Conservation (phyloP, 1,140 invertebrate genomes). For the Orius insidiosus region DNA sequence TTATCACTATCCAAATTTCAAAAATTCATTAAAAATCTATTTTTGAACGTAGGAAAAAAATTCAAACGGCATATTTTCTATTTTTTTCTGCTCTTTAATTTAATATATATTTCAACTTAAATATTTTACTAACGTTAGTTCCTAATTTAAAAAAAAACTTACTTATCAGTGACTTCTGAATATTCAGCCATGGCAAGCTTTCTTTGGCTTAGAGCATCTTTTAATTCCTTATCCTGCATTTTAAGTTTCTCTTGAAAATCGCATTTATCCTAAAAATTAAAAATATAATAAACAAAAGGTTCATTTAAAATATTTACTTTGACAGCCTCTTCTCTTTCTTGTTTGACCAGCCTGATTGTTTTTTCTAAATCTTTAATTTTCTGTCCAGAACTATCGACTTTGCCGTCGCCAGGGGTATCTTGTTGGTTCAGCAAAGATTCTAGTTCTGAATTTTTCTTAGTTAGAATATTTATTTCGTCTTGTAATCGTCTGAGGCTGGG, state of each 20-base stretch:
- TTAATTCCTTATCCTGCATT: conserved; percentile 81
- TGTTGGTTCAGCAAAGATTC: conserved; percentile 52
- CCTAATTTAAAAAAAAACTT: conserved; percentile 20
- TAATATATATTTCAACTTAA: too few relatives aligned
- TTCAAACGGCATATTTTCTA: too few relatives aligned
- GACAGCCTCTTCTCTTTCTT: conserved; percentile 66
- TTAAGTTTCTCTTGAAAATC: conserved; percentile 70
- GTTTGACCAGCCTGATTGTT: conserved; percentile 41
- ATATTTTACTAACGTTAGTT: too few relatives aligned
- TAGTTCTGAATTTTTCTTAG: conserved; percentile 61
- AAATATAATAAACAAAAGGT: not conserved
- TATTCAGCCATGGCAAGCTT: conserved; percentile 93
- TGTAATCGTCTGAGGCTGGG: conserved; percentile 44
- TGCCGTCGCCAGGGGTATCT: conserved; percentile 28
- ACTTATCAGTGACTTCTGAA: conserved; percentile 83
- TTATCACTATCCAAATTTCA: too few relatives aligned
- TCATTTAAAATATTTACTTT: conserved; percentile 30
- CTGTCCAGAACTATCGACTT: conserved; percentile 21
- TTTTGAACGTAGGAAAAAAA: too few relatives aligned
- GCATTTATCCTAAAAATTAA: conserved; percentile 43
- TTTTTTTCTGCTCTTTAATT: too few relatives aligned
- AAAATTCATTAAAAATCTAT: too few relatives aligned
- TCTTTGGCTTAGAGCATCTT: conserved; percentile 78
- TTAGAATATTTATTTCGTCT: conserved; percentile 67
- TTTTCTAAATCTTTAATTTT: conserved; percentile 57